Base-by-base conservation (phyloP, 2,113 vertebrate species). In the Urocynchramus pylzowi region DNA sequence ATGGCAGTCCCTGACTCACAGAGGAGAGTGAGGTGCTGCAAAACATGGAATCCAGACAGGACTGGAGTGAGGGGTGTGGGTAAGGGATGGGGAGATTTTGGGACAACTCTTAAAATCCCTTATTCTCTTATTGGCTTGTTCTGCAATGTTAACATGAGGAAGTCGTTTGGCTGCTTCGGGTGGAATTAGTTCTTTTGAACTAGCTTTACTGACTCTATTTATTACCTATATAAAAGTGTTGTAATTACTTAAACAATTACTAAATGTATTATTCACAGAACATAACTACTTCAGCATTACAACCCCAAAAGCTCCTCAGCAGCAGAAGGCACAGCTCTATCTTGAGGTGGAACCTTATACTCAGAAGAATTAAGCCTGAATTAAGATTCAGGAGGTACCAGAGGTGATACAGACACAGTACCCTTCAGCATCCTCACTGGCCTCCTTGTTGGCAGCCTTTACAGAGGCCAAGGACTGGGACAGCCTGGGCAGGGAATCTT, bases 361-460 rank as follows among this genome's bases (percentile, higher is more conserved):
- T 59, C 30, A 15, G 42, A 53, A 54, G 61, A 83, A 22, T 9
- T 23, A 33, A 50, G 16, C 16, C n/a, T 76, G 67, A 49, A 35
- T 65, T 45, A 69, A 49, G 65, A 50, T 61, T n/a, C 35, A 56
- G 73, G 42, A 52, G 54, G 44, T 31, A 26, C 22, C 31, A 21
- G 39, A 49, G 52, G 49, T 4, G 22, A 67, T 64, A 71, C 4
- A 27, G 2, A 42, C 0, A 6, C 39, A 37, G 5, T 0, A 7
- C 6, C 42, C 76, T 4, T 75, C 52, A 56, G 47, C 50, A 75
- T 11, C 73, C 76, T 28, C 65, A 13, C 28, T 35, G 68, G n/a
- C 28, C 39, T 61, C 59, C 47, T 16, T 44, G 31, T 8, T 3
- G 2, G 59, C 50, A 74, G 54, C 47, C 22, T 45, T 44, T 6